A percentile compares a stretch with the other conserved stretches of the same genome.
Conservation (phyloP, 1,140 invertebrate genomes). For the Acromyrmex charruanus region DNA sequence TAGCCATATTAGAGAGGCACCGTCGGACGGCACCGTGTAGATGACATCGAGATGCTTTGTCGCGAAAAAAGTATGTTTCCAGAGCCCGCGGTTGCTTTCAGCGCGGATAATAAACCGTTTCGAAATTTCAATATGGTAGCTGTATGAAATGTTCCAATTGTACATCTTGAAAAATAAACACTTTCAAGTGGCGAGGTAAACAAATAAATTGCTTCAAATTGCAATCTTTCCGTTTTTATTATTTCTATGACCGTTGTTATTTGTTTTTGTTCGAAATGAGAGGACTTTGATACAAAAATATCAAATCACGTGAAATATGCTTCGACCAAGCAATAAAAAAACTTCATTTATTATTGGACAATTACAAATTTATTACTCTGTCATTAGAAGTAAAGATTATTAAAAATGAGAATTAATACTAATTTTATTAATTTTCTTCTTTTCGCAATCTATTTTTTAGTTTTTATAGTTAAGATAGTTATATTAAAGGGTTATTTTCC, state of each 20-base stretch:
- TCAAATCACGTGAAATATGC: background rate
- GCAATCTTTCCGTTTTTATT: conserved; percentile 17
- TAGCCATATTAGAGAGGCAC: conserved; percentile 51
- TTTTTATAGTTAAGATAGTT: background rate
- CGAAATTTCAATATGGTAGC: background rate
- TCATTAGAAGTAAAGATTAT: background rate
- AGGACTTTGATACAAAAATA: conserved; percentile 7
- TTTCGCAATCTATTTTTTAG: background rate
- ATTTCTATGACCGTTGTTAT: background rate
- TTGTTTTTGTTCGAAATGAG: background rate
- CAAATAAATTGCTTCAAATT: background rate
- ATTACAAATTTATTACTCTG: background rate
- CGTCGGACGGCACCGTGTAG: background rate
- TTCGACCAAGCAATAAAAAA: background rate
- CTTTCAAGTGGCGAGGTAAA: background rate
- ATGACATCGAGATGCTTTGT: conserved; percentile 37
- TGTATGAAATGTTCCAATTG: background rate
- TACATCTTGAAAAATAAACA: conserved; percentile 14
- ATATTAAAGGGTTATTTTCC: background rate
- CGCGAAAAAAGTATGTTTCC: background rate
- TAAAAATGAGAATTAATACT: background rate
- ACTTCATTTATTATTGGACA: background rate
- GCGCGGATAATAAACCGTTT: background rate
- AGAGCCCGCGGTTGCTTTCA: background rate
- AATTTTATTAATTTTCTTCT: background rate